phyloP scores from a whole-genome alignment of 2,888 invertebrate genomes.

The Hirtodrosophila trivittata region DNA sequence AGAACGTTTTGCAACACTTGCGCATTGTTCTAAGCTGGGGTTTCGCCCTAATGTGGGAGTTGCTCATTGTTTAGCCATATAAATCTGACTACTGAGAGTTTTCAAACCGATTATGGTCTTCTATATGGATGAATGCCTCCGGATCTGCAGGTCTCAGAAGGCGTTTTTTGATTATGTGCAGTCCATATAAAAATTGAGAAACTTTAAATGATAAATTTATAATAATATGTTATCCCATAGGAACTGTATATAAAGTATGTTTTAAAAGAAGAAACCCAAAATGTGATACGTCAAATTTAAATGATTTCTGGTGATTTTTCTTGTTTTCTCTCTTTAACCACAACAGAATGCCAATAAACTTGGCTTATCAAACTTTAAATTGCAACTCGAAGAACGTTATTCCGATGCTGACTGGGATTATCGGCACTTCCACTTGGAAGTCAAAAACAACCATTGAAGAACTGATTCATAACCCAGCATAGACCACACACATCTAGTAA shows the following conservation, averaged over 20 bases:
- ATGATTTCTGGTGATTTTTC: too few relatives aligned
- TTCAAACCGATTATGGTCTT: slow-evolving; percentile 12
- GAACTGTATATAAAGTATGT: too few relatives aligned
- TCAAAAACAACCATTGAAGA: slow-evolving; percentile 45
- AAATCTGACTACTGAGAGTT: slow-evolving; percentile 12
- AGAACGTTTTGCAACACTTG: slow-evolving; percentile 51
- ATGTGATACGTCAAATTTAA: too few relatives aligned
- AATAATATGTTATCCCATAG: too few relatives aligned
- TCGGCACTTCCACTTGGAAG: slow-evolving; percentile 51
- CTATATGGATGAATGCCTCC: too few relatives aligned
- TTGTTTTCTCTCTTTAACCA: too few relatives aligned
- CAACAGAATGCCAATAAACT: slow-evolving; percentile 26
- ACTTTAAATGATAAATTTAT: too few relatives aligned
- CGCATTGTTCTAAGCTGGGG: slow-evolving; percentile 8
- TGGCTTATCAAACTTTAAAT: slow-evolving; percentile 64
- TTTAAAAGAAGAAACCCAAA: too few relatives aligned
- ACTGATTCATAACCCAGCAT: slow-evolving; percentile 32
- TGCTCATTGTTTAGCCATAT: slow-evolving; percentile 70
- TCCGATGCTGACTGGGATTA: slow-evolving; percentile 33
- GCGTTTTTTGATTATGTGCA: too few relatives aligned
- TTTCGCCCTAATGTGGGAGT: slow-evolving; percentile 11
- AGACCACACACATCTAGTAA: slow-evolving; percentile 26
- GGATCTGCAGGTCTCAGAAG: too few relatives aligned
- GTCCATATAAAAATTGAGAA: too few relatives aligned
- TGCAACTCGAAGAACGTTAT: slow-evolving; percentile 40